Percentiles rank a stretch among this genome's conserved stretches.
Evolutionary conservation across 2,113 vertebrate species (phyloP).

Genomic region (Pluvianellus socialis): DNA sequence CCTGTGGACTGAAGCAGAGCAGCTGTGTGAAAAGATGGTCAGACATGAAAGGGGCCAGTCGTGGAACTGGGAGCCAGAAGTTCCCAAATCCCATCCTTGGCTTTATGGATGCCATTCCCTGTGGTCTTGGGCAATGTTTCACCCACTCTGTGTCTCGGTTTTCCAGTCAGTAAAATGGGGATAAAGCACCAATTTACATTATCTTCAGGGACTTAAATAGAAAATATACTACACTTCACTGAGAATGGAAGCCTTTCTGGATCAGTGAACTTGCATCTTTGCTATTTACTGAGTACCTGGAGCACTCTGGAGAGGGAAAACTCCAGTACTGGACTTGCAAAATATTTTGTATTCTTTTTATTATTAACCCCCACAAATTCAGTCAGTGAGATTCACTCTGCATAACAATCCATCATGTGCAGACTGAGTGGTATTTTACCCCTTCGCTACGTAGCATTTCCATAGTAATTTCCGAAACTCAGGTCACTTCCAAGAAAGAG

Average conservation of each 20-base stretch:
- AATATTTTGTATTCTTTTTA: neutral
- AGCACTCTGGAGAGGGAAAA: neutral
- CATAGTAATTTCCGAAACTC: neutral
- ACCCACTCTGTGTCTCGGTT: neutral
- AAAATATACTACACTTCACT: neutral
- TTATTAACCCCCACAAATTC: neutral
- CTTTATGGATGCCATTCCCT: neutral
- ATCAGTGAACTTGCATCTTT: neutral
- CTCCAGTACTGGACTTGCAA: neutral
- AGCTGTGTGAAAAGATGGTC: neutral
- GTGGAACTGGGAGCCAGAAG: neutral
- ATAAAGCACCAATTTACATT: neutral
- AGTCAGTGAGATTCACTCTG: neutral
- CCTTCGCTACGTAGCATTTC: neutral
- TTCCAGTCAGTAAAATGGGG: neutral
- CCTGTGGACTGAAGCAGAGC: neutral
- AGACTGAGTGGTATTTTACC: neutral
- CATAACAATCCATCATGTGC: neutral
- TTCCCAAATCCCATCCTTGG: neutral
- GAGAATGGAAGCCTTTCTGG: neutral
- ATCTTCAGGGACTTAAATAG: neutral
- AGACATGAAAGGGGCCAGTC: neutral
- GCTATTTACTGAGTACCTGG: neutral
- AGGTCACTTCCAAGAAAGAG: neutral
- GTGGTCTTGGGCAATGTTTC: neutral